These are phyloP conservation scores for Thaumetopoea pityocampa DNA, from an alignment of 1,140 invertebrate species.

Conservation along the genomic window DNA sequence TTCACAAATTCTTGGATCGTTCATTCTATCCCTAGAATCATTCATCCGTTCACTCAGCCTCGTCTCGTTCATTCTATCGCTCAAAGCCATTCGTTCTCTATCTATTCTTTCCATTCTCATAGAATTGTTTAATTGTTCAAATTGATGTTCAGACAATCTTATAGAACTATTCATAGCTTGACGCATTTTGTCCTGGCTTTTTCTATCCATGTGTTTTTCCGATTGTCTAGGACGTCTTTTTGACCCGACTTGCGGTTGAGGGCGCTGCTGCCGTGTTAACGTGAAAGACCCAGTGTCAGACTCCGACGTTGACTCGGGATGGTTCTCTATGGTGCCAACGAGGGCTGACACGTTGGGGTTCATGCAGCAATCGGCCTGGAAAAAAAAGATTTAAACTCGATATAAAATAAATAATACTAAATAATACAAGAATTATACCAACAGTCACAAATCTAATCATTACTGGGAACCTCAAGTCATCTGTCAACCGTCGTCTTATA, in stretches of 20 bases:
- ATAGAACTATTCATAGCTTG: constrained; percentile 43
- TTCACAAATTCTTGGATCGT: constrained; percentile 29
- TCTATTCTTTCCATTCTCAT: constrained; percentile 35
- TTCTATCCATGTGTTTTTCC: constrained; percentile 46
- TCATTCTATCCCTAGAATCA: constrained; percentile 18
- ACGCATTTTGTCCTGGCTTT: constrained; percentile 46
- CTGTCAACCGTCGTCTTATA: too few species aligned
- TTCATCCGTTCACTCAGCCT: constrained; percentile 27
- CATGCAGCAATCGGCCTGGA: constrained; percentile 67
- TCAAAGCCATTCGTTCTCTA: constrained; percentile 9
- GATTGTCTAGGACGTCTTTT: constrained; percentile 47
- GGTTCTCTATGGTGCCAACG: constrained; percentile 69
- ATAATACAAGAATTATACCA: neutral
- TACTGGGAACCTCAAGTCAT: too few species aligned
- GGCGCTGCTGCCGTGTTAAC: constrained; percentile 54
- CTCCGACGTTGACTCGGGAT: constrained; percentile 69
- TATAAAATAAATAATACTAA: neutral
- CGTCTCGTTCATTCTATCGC: constrained; percentile 30
- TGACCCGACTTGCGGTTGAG: constrained; percentile 58
- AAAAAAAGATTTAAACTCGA: constrained; percentile 11
- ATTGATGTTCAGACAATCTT: constrained; percentile 53
- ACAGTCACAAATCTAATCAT: too few species aligned
- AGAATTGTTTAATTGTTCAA: constrained; percentile 54
- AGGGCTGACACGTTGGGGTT: constrained; percentile 62
- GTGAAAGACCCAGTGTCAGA: constrained; percentile 67